Evolutionary conservation across 2,113 vertebrate genomes (phyloP), one percentile per base, ranked within the genome.

Genomic region (Mesocricetus auratus): DNA sequence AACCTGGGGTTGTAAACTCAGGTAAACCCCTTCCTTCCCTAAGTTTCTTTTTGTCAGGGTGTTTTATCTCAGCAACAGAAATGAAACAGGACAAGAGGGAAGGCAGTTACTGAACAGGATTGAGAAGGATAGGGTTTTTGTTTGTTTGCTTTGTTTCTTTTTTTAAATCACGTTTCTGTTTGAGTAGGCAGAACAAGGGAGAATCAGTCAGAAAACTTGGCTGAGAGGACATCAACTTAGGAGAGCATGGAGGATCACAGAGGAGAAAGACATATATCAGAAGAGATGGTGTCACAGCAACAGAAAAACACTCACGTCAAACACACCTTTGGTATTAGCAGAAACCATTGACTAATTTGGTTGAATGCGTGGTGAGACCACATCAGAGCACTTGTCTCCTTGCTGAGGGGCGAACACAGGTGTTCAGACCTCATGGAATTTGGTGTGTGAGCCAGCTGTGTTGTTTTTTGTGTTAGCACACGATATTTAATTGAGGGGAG

Each of bases 331-430:
- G 88, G 82, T 79, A 11, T 5, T 62, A 90, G 89, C 75, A 87
- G 47, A 66, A 78, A 94, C 64, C 92, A 97, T 62, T 86, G 79
- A 92, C 90, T 96, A 68, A 91, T 94, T 95, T 94, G 33, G 62
- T 69, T n/a, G 86, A 50, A 88, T 93, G 86, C 17, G 71, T 88
- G 94, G 94, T 47, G 96, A 85, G 36, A 93, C 64, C 78, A 82
- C 96, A 95, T 87, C 71, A 95, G 97, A 96, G 93, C 92, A 73
- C 75, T 94, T 95, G 88, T 93, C 95, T 96, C 97, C 94, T 96
- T 94, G 75, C 81, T 97, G 83, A 93, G 83, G 95, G 78, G 97
- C 97, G 97, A 98, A 85, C 91, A 98, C 96, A 96, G 86, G 42
- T 92, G 96, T 96, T 82, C 95, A 97, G 82, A 93, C 60, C 53